Conservation (phyloP, 1,140 invertebrate species). For the Saccostrea echinata region DNA sequence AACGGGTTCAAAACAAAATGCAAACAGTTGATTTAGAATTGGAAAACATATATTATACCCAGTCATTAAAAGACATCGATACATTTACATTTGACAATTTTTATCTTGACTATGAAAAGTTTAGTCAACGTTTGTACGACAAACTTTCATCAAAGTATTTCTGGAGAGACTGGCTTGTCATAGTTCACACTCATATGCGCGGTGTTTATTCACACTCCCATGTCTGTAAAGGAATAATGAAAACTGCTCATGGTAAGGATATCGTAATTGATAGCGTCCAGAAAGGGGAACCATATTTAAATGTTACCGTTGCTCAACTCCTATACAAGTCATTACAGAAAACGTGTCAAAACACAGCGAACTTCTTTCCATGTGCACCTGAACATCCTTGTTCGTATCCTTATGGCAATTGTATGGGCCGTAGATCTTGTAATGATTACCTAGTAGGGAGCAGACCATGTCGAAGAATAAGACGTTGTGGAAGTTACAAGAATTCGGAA, state of each 20-base stretch:
- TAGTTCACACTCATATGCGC: background rate
- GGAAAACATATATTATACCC: background rate
- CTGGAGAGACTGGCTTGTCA: background rate
- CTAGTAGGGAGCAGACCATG: background rate
- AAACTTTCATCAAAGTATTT: background rate
- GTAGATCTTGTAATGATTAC: background rate
- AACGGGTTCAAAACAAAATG: background rate
- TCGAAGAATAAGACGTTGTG: background rate
- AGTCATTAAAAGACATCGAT: background rate
- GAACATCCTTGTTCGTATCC: background rate
- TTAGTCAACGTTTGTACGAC: background rate
- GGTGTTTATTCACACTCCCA: background rate
- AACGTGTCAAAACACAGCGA: background rate
- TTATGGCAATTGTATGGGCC: background rate
- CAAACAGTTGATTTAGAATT: background rate
- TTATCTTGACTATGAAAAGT: background rate
- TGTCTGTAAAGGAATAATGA: background rate
- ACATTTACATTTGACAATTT: background rate
- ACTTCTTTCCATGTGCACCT: background rate
- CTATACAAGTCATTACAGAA: background rate
- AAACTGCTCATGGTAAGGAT: background rate
- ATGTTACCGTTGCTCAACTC: background rate
- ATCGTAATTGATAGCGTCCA: background rate
- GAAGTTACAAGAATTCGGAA: background rate
- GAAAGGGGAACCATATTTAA: background rate